Evolutionary conservation across 1,140 invertebrate species (phyloP).

Genomic region (Steinernema khuongi): DNA sequence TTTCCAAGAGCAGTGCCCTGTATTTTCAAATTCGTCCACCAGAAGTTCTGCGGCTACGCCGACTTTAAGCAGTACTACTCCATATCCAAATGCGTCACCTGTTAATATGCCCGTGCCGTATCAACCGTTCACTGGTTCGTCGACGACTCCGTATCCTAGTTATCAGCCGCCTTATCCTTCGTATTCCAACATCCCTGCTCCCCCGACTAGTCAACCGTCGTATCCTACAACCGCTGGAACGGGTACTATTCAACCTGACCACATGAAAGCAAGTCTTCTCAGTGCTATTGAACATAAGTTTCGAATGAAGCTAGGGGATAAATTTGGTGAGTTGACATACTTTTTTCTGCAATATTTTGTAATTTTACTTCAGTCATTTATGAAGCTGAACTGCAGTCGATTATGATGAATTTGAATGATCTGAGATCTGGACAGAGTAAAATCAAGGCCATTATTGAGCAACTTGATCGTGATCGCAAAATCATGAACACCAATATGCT

Average conservation of each 20-base stretch:
- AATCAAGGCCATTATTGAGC: conserved; percentile 74
- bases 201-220: background rate
- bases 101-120: conserved; percentile 27
- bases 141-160: background rate
- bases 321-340: conserved; percentile 73
- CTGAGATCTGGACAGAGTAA: conserved; percentile 76
- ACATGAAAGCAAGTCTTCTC: conserved; percentile 83
- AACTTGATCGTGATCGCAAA: conserved; percentile 76
- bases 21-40: conserved; percentile 61
- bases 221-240: conserved; percentile 29
- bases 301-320: conserved; percentile 76
- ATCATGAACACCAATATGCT: conserved; percentile 35
- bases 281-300: conserved; percentile 92
- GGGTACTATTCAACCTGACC: conserved; percentile 76
- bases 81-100: conserved; percentile 32
- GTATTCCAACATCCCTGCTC: background rate
- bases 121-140: conserved; percentile 4
- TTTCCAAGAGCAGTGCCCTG: conserved; percentile 90
- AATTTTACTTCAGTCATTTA: conserved; percentile 45
- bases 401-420: conserved; percentile 68
- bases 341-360: background rate
- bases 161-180: conserved; percentile 36
- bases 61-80: conserved; percentile 8
- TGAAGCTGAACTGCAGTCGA: conserved; percentile 53
- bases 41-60: conserved; percentile 59